Conservation (phyloP, 2,797 vertebrate genomes). For the Dendrocincla fuliginosa region DNA sequence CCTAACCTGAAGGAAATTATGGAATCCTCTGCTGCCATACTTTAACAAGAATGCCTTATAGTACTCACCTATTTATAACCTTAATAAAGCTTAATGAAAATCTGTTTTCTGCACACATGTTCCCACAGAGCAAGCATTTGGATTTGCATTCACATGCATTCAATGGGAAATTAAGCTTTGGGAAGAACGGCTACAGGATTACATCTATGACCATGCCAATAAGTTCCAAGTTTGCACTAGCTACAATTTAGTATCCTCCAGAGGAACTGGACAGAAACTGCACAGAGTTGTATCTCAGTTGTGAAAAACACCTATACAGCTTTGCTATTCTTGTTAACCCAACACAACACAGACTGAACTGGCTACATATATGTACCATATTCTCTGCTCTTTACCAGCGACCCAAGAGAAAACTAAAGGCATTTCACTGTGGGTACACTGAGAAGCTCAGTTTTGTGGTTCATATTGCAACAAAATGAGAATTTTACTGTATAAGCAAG, state of each 20-base stretch:
- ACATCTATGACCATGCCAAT: background rate
- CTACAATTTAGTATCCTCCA: background rate
- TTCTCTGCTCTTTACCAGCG: background rate
- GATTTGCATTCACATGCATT: fast-evolving
- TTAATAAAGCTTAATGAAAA: background rate
- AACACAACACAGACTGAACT: background rate
- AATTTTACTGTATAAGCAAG: background rate
- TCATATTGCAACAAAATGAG: background rate
- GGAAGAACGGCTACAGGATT: background rate
- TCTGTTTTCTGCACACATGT: background rate
- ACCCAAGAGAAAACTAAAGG: background rate
- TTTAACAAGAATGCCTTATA: background rate
- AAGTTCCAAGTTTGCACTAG: background rate
- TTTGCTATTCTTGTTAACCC: background rate
- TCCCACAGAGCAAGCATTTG: background rate
- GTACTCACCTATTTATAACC: background rate
- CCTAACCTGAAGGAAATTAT: background rate
- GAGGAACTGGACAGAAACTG: background rate
- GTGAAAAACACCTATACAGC: background rate
- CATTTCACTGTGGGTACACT: background rate
- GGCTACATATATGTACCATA: background rate
- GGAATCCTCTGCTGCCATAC: background rate
- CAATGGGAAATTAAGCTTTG: background rate
- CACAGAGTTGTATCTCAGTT: background rate
- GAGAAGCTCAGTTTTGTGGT: background rate